phyloP scores from a whole-genome alignment of 2,888 invertebrate species.

The Machimus atricapillus region DNA sequence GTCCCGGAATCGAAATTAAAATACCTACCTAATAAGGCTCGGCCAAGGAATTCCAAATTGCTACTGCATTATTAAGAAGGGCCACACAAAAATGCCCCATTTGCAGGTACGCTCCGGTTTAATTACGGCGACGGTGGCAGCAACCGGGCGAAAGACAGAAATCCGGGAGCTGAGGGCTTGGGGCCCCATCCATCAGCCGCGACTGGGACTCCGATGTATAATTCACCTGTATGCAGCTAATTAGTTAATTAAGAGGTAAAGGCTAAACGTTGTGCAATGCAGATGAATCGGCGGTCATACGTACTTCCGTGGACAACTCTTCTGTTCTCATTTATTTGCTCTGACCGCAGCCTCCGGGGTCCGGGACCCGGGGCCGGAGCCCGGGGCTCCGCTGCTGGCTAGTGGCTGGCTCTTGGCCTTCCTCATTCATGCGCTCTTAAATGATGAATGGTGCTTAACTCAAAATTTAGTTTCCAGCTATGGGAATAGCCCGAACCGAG shows the following conservation, averaged over 20 bases:
- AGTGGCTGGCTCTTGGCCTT: neutral
- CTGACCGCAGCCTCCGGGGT: neutral
- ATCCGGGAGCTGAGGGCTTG: neutral
- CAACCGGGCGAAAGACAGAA: neutral
- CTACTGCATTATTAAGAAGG: slow-evolving; percentile 16
- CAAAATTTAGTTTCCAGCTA: neutral
- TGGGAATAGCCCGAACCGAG: neutral
- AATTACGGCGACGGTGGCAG: neutral
- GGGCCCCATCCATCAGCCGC: slow-evolving; percentile 15
- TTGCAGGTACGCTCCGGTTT: neutral
- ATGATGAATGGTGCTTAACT: slow-evolving; percentile 25
- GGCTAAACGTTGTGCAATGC: slow-evolving; percentile 45
- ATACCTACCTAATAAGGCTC: neutral
- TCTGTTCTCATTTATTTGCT: slow-evolving; percentile 18
- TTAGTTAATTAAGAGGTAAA: slow-evolving; percentile 46
- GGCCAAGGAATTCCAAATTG: neutral
- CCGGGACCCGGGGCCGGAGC: neutral
- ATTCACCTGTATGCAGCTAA: slow-evolving; percentile 45
- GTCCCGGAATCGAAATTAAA: neutral
- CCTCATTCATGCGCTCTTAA: neutral
- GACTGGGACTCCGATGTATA: slow-evolving; percentile 32
- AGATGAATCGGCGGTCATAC: slow-evolving; percentile 31
- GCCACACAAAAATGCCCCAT: neutral
- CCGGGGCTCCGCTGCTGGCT: neutral
- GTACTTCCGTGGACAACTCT: neutral